Evolutionary conservation across 1,140 invertebrate genomes (phyloP), one percentile per base, ranked within the genome.

Genomic region (Helicorthomorpha holstii): DNA sequence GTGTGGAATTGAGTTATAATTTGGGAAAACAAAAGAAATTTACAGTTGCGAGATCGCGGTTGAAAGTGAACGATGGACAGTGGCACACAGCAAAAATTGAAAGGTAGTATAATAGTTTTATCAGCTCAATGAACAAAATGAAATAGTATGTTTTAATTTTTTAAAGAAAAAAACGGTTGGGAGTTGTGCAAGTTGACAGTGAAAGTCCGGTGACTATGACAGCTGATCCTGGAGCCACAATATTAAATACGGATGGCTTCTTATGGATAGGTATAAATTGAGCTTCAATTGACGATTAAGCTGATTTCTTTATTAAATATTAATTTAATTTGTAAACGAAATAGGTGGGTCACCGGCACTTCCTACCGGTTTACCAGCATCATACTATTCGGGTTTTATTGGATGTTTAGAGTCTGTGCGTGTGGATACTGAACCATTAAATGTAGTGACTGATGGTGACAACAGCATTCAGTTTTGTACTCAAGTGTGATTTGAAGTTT

Each of bases 161-260:
- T 44, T 74, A 73, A 54, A 73, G 82, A 57, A 71, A 80, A 54
- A 80, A 81, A 63, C 65, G 79, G 57, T 66, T 78, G 23, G 79
- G 79, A 16, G 73, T 74, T 58, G 65, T 87, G 41, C 75, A 79
- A 61, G 75, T 85, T 10, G 83, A 86, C 62, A 71, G 75, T 41
- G 69, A 74, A 50, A 62, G 69, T n/a, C 72, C 77, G 3, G 69
- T 78, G 1, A 75, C 73, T 57, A 75, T 73, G 21, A 71, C 75
- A 56, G 76, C 81, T 23, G 73, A 75, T 50, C 69, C 70, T 29
- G 75, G 81, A 48, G 73, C 80, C 26, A 75, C 76, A 45, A 74
- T 77, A 56, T 74, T 84, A 54, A 80, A 81, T 60, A 80, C 81
- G 10, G 80, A 83, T 67, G 79, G 81, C 22, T 75, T 77, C 57